Conservation (phyloP, 2,888 invertebrate genomes). For the Drosophila cognata region DNA sequence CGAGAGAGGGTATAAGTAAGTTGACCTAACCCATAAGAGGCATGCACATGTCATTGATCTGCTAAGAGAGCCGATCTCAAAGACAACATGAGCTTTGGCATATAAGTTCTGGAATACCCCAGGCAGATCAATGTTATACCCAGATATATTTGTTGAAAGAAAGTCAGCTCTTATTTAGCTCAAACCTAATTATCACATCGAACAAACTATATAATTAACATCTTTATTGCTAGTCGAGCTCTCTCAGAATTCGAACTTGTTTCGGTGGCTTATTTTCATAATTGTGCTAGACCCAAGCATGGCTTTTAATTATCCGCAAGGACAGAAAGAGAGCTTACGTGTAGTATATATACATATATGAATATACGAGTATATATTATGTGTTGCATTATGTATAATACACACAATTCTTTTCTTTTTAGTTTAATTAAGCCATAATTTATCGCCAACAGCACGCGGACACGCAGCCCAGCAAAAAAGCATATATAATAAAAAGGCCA, state of each 20-base stretch:
- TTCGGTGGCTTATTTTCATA: conserved; percentile 32
- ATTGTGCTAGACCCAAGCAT: conserved; percentile 36
- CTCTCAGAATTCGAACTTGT: neutral
- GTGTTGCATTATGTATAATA: conserved; percentile 15
- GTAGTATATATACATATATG: neutral
- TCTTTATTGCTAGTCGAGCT: neutral
- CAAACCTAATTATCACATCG: neutral
- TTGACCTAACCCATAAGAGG: neutral
- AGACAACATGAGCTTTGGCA: neutral
- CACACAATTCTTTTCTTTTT: conserved; percentile 60
- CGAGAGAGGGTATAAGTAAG: neutral
- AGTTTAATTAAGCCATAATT: conserved; percentile 79
- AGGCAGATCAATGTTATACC: neutral
- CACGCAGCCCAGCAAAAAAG: conserved; percentile 62
- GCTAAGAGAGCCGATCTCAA: neutral
- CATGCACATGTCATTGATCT: neutral
- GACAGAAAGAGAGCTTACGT: conserved; percentile 19
- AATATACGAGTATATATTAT: neutral
- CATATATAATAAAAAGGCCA: conserved; percentile 56
- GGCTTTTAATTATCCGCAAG: conserved; percentile 50
- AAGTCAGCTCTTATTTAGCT: too few relatives aligned
- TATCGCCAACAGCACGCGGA: conserved; percentile 74
- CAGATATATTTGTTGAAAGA: neutral
- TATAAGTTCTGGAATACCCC: neutral
- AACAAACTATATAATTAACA: neutral